Evolutionary conservation across 2,113 vertebrate genomes (phyloP).

Genomic region (Hystrix cristata): DNA sequence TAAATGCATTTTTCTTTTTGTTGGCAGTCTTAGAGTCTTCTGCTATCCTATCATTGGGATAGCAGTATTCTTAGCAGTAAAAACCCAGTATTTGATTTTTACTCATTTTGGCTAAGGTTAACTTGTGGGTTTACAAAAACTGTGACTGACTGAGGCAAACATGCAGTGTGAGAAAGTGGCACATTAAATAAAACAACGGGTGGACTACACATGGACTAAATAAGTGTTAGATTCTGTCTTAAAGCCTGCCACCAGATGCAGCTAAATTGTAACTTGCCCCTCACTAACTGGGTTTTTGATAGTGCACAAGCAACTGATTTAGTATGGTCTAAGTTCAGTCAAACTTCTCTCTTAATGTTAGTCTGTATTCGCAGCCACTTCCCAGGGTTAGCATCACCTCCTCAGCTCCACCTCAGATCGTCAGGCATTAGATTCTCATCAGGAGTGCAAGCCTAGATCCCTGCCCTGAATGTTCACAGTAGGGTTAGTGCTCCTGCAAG

Average conservation of each 20-base stretch:
- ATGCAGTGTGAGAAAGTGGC: neutral
- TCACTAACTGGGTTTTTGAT: neutral
- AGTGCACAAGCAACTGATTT: neutral
- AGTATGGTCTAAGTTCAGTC: neutral
- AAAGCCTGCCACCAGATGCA: neutral
- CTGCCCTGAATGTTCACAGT: neutral
- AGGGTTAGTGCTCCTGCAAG: neutral
- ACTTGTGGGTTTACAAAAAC: neutral
- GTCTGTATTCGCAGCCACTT: neutral
- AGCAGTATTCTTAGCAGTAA: too few relatives aligned
- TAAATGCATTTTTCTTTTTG: neutral
- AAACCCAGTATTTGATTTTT: neutral
- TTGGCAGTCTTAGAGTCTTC: neutral
- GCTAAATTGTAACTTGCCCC: neutral
- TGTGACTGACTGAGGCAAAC: neutral
- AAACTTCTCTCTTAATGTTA: neutral
- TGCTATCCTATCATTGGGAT: neutral
- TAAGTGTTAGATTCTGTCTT: neutral
- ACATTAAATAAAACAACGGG: neutral
- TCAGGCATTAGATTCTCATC: neutral
- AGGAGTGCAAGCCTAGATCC: neutral
- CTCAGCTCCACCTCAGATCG: neutral
- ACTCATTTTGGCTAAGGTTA: neutral
- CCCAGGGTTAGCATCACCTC: neutral
- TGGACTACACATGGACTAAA: neutral